Conservation (phyloP, 2,888 invertebrate species). For the Drosophila fulvimacula region DNA sequence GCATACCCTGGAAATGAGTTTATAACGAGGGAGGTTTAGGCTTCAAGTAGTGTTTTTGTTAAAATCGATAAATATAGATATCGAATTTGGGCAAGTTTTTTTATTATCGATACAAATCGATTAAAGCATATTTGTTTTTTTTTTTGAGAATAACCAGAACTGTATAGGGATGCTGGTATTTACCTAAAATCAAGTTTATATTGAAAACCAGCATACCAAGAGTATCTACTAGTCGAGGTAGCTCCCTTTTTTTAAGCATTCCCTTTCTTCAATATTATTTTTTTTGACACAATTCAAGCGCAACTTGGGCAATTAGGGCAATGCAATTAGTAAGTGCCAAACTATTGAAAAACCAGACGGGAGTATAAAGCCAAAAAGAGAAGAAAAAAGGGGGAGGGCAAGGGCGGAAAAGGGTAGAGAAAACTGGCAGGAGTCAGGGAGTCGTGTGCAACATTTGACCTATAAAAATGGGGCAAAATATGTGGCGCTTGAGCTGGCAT, state of each 20-base stretch:
- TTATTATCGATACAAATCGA: no score
- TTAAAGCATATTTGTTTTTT: no score
- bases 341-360: conserved; percentile 66
- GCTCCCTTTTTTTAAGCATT: not conserved
- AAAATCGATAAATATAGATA: no score
- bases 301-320: conserved; percentile 69
- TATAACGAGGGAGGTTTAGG: not conserved
- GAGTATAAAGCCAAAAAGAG: not conserved
- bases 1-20: not conserved
- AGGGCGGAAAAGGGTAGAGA: not conserved
- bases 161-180: no score
- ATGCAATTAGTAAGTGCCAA: conserved; percentile 73
- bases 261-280: conserved; percentile 12
- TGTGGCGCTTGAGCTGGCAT: conserved; percentile 30
- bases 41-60: no score
- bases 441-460: conserved; percentile 55
- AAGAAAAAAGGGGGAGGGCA: not conserved
- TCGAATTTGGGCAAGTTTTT: no score
- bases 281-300: conserved; percentile 68
- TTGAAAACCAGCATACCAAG: no score
- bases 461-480: conserved; percentile 55
- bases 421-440: not conserved
- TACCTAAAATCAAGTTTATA: no score
- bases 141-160: no score
- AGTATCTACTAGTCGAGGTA: not conserved